These are phyloP conservation scores for Thymelicus lineola DNA, from an alignment of 2,888 invertebrate genomes.

Conservation along the genomic window DNA sequence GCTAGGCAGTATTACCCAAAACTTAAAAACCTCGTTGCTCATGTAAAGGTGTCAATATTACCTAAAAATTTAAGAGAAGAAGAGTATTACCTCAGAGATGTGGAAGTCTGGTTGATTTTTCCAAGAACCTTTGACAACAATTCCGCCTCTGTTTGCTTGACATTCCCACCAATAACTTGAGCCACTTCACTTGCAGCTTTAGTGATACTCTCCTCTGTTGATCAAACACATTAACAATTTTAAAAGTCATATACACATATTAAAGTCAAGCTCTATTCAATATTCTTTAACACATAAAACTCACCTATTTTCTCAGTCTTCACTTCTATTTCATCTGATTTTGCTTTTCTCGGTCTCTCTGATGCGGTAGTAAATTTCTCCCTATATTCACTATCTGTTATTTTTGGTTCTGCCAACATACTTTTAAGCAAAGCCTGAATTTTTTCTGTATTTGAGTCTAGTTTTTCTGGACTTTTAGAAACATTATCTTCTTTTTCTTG, in stretches of 20 bases:
- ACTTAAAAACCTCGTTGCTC: too few species aligned
- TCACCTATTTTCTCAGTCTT: slow-evolving; percentile 74
- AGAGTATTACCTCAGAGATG: slow-evolving; percentile 64
- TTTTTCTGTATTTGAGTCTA: slow-evolving; percentile 65
- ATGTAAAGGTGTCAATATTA: too few species aligned
- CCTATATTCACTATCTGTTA: slow-evolving; percentile 68
- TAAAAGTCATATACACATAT: too few species aligned
- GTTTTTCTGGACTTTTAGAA: slow-evolving; percentile 5
- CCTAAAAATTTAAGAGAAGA: too few species aligned
- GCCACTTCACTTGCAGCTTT: slow-evolving; percentile 91
- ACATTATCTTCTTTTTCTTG: slow-evolving; percentile 47
- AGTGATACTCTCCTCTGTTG: slow-evolving; percentile 74
- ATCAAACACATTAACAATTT: neutral
- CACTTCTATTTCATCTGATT: slow-evolving; percentile 59
- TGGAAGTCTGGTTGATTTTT: slow-evolving; percentile 75
- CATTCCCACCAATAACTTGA: slow-evolving; percentile 87
- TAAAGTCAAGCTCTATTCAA: neutral
- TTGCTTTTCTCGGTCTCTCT: slow-evolving; percentile 56
- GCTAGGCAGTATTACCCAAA: too few species aligned
- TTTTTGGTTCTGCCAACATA: slow-evolving; percentile 66
- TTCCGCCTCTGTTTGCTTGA: slow-evolving; percentile 89
- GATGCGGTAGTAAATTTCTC: slow-evolving; percentile 69
- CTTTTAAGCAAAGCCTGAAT: slow-evolving; percentile 74
- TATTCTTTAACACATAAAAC: slow-evolving; percentile 1
- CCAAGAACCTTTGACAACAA: slow-evolving; percentile 88